Percentiles rank a stretch among this genome's conserved stretches.
Evolutionary conservation across 2,888 invertebrate genomes (phyloP).

Genomic region (Eudemis profundana): DNA sequence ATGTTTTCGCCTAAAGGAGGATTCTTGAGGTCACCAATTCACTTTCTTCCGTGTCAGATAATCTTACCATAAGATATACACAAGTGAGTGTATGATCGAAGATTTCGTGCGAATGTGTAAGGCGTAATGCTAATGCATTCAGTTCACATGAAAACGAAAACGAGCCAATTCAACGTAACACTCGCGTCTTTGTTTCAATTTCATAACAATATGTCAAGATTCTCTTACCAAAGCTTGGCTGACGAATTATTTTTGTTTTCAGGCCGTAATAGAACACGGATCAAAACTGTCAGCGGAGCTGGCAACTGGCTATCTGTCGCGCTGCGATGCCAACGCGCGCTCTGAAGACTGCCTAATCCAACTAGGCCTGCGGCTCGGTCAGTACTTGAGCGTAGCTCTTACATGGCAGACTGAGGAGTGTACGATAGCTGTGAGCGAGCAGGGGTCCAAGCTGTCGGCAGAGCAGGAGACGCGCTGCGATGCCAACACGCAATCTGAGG

Average conservation of each 20-base stretch:
- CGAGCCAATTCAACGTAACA: constrained; percentile 21
- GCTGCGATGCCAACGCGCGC: constrained; percentile 59
- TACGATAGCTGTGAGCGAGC: constrained; percentile 57
- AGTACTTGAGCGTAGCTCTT: constrained; percentile 47
- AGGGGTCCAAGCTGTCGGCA: constrained; percentile 71
- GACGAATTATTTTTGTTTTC: constrained; percentile 48
- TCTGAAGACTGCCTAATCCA: constrained; percentile 84
- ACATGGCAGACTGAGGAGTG: constrained; percentile 7
- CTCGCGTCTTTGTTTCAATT: constrained; percentile 19
- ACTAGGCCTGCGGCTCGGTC: constrained; percentile 86
- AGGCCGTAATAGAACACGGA: constrained; percentile 80
- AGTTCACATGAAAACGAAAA: constrained; percentile 24
- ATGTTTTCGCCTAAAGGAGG: too few relatives aligned
- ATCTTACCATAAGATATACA: not conserved
- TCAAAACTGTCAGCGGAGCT: constrained; percentile 74
- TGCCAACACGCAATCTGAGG: constrained; percentile 52
- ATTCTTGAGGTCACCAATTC: too few relatives aligned
- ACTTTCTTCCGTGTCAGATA: not conserved
- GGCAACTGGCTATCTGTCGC: constrained; percentile 63
- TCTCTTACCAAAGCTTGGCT: too few relatives aligned
- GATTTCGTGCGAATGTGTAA: constrained; percentile 8
- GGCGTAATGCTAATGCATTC: constrained; percentile 3
- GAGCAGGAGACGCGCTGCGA: constrained; percentile 68
- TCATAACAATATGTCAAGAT: too few relatives aligned
- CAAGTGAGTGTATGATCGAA: not conserved